phyloP scores from a whole-genome alignment of 2,888 invertebrate genomes.

The Ommatoiulus sabulosus region DNA sequence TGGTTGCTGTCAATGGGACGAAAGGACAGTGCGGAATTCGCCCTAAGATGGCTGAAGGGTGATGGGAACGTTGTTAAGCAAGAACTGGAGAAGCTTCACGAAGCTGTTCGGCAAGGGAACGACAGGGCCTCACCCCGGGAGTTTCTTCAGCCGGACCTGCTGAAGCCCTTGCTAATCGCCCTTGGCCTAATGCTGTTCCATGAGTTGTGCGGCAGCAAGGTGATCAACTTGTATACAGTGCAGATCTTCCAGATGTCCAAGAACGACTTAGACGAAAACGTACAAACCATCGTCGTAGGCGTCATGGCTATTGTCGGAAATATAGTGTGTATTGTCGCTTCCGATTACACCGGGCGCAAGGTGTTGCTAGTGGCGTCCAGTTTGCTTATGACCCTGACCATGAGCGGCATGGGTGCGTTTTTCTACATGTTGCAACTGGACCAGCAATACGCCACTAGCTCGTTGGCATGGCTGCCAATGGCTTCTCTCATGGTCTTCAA shows the following conservation, averaged over 20 bases:
- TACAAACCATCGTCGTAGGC: conserved; percentile 84
- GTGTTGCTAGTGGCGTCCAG: conserved; percentile 81
- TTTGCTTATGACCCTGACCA: conserved; percentile 77
- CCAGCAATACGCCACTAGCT: conserved; percentile 60
- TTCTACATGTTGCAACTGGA: conserved; percentile 72
- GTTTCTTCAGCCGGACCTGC: conserved; percentile 76
- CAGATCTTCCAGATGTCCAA: conserved; percentile 80
- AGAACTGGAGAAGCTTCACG: conserved; percentile 72
- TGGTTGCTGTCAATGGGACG: conserved; percentile 63
- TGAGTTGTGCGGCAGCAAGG: conserved; percentile 87
- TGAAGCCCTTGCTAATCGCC: conserved; percentile 83
- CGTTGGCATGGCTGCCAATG: conserved; percentile 79
- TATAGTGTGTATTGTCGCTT: conserved; percentile 74
- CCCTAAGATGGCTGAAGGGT: conserved; percentile 87
- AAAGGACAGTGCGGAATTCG: conserved; percentile 79
- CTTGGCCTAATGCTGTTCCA: conserved; percentile 95
- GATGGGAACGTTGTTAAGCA: conserved; percentile 80
- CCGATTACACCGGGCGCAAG: conserved; percentile 76
- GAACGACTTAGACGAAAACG: conserved; percentile 72
- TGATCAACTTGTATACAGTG: conserved; percentile 83
- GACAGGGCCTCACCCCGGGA: conserved; percentile 70
- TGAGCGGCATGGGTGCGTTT: conserved; percentile 86
- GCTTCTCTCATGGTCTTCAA: conserved; percentile 81
- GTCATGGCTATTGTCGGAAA: conserved; percentile 83
- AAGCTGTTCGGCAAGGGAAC: background rate